Base-by-base conservation (phyloP, 2,113 vertebrate genomes). In the Oreochromis tanganicae region DNA sequence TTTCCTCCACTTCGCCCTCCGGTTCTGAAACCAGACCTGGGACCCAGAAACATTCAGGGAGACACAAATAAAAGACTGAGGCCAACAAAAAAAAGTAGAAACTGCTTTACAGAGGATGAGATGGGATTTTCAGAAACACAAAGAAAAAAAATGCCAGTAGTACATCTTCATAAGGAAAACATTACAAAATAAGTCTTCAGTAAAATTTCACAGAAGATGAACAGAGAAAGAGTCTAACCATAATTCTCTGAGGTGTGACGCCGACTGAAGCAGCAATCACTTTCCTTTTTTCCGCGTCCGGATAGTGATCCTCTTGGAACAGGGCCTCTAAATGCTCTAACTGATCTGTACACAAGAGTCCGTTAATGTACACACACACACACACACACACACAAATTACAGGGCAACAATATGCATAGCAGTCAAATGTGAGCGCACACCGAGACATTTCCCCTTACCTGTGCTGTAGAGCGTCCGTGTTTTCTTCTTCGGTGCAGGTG, bases 11-110 rank as follows among this genome's bases (percentile, higher is more conserved):
- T 98, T 99, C 2, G 98, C 98, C 75, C 98, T 92, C 54, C 98
- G 98, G 89, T 99, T 99, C 96, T 99, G 98, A 95, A 99, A 99
- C 98, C 98, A 99, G 43, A 99, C 97, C 98, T 99, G 82, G 48
- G 12, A 73, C 24, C 88, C 55, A 79, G 59, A 85, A 54, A 56
- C 46, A 66, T 63, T 34, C 34, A 75, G 12, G 80, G 21, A 13
- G 2, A 71, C 19, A 50, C 16, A 68, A 52, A 86, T 38, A 34
- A 19, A 48, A 19, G 6, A 80, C n/a, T 2, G 12, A 48, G 3
- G 29, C 11, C 34, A 27, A 21, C 14, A 5, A 14, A 55, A 43
- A 80, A 80, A 55, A 16, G 68, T 9, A 5, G 24, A 83, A 71
- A 54, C 2, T 80, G 59, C 50, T 52, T 14, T 36, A 24, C 80